phyloP scores from a whole-genome alignment of 2,797 vertebrate species.

The Threskiornis aethiopicus region DNA sequence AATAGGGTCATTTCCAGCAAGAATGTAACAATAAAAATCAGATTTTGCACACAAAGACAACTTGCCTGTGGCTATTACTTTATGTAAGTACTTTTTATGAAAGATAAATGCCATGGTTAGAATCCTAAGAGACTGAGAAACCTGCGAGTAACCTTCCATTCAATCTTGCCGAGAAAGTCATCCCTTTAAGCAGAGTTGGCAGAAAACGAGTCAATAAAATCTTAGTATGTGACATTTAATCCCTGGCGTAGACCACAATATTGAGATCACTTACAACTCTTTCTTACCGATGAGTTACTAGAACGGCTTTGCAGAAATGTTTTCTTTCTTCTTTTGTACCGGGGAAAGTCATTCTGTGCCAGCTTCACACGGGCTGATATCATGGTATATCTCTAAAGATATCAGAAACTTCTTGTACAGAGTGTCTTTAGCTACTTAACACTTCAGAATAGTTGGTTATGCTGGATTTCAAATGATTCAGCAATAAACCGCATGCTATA shows the following conservation, averaged over 20 bases:
- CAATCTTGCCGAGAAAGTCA: not conserved
- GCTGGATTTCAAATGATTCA: not conserved
- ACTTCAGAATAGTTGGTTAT: not conserved
- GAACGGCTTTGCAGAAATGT: not conserved
- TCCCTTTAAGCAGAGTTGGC: conserved; percentile 16
- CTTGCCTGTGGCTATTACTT: not conserved
- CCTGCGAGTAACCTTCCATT: not conserved
- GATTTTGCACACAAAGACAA: conserved; percentile 19
- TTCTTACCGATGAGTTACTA: not conserved
- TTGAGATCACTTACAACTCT: not conserved
- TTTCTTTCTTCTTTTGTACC: not conserved
- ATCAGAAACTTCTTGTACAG: not conserved
- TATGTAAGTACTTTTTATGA: conserved; percentile 1
- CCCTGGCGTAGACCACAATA: not conserved
- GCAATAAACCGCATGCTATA: not conserved
- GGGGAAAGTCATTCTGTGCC: not conserved
- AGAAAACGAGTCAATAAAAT: conserved; percentile 33
- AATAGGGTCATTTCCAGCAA: not conserved
- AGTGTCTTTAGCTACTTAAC: not conserved
- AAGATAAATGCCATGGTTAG: conserved; percentile 11
- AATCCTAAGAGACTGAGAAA: conserved; percentile 1
- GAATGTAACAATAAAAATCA: not conserved
- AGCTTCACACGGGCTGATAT: not conserved
- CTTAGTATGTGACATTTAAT: conserved; percentile 36
- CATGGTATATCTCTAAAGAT: not conserved